Evolutionary conservation across 2,113 vertebrate species (phyloP).

Genomic region (Sterrhoptilus dennistouni): DNA sequence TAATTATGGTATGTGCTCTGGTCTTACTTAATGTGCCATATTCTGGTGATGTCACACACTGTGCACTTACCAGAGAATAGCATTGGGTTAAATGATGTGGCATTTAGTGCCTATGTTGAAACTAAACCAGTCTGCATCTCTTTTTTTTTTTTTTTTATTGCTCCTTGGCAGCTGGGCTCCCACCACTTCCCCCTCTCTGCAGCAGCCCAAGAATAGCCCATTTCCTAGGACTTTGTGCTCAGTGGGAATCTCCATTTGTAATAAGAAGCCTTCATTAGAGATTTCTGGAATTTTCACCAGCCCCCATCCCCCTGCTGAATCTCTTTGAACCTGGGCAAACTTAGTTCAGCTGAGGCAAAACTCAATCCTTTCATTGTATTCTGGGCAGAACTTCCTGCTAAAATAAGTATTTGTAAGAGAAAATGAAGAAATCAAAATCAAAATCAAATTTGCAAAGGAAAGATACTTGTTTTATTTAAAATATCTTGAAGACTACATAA

Average conservation of each 20-base stretch:
- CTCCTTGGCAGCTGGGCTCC: background rate
- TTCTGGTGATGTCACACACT: background rate
- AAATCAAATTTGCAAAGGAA: background rate
- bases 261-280: background rate
- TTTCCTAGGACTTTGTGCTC: background rate
- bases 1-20: accelerated
- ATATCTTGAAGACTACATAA: background rate
- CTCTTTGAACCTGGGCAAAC: background rate
- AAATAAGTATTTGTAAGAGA: background rate
- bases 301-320: background rate
- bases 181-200: constrained; percentile 19
- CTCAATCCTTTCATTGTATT: background rate
- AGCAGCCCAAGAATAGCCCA: background rate
- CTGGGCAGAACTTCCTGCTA: background rate
- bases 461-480: background rate
- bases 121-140: background rate
- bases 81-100: background rate
- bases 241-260: background rate
- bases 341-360: background rate
- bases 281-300: background rate
- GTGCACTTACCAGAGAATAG: background rate
- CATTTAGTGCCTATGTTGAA: background rate
- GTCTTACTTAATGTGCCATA: accelerated
- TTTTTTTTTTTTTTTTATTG: background rate
- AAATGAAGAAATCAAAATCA: background rate